Evolutionary conservation across 2,797 vertebrate species (phyloP), one percentile per base, ranked within the genome.

Genomic region (Danio aesculapii): DNA sequence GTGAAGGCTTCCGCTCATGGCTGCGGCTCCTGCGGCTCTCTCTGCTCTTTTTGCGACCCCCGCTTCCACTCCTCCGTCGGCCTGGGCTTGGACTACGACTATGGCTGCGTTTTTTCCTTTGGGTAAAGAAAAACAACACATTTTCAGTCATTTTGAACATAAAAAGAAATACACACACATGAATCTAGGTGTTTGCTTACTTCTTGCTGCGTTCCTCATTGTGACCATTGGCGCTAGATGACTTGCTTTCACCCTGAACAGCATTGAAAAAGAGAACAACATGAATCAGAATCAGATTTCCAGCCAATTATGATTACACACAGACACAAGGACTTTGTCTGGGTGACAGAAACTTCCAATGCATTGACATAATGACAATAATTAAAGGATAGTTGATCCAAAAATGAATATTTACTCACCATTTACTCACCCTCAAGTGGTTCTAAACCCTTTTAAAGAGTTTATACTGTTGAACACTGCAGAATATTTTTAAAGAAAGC

Each of bases 221-320:
- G 16, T 99, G 97, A 91, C 97, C 98, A 81, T 99, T 98, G 92
- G 98, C 96, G 97, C 97, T 98, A 96, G 96, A 98, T 94, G 98
- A 94, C 94, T 99, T 99, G 96, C 96, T 97, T 96, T 99, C 98
- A 96, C 98, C 98, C 98, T 99, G 98, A 98, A 97, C 97, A 97
- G 95, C 96, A 97, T 98, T 95, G 96, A 99, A 97, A 67, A 67
- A 77, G 10, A 99, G 95, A 99, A 99, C 96, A 99, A 97, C 96
- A 93, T 99, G 95, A 99, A 53, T 53, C 50, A 53, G 50, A 53
- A 10, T 13, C 14, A 11, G 5, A 53, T 53, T 53, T 12, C 11
- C 11, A 1, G 7, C 47, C 12, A 53, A 53, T 53, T 12, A 11
- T 53, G 11, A 1, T 5, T 11, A 49, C 11, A 49, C 9, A 12